Conservation (phyloP, 1,140 invertebrate genomes). For the Nephotettix cincticeps region DNA sequence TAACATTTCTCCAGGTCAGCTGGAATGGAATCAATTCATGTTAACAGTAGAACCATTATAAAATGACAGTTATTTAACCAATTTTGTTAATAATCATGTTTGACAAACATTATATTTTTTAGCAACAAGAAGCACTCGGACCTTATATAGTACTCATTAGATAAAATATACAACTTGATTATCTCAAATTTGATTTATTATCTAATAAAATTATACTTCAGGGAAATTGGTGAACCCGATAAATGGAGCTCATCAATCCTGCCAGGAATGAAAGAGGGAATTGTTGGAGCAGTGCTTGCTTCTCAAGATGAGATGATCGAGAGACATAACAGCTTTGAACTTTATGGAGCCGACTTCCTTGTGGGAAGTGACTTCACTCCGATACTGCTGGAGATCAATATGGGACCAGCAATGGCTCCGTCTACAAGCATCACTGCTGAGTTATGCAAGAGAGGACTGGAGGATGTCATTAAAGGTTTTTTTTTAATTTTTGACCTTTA, state of each 20-base stretch:
- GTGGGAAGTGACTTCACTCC: conserved; percentile 81
- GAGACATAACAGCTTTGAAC: conserved; percentile 84
- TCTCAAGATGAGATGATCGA: conserved; percentile 85
- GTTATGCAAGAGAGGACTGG: conserved; percentile 81
- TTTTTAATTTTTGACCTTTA: too few relatives aligned
- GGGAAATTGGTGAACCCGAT: conserved; percentile 61
- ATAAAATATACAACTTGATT: not conserved
- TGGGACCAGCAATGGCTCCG: conserved; percentile 85
- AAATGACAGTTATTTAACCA: too few relatives aligned
- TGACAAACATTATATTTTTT: not conserved
- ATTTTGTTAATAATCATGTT: too few relatives aligned
- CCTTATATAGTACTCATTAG: not conserved
- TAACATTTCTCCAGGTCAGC: too few relatives aligned
- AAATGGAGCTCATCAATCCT: conserved; percentile 81
- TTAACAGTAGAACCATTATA: too few relatives aligned
- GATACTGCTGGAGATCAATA: conserved; percentile 94
- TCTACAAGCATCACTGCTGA: conserved; percentile 85
- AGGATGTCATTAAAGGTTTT: conserved; percentile 93
- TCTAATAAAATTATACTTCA: conserved; percentile 35
- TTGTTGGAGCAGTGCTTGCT: conserved; percentile 81
- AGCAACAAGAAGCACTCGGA: too few relatives aligned
- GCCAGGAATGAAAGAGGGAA: conserved; percentile 83
- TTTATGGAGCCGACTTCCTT: conserved; percentile 95
- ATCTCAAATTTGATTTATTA: not conserved
- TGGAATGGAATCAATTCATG: too few relatives aligned